These are phyloP conservation scores for Zygaena filipendulae DNA, from an alignment of 2,888 invertebrate genomes.

Conservation along the genomic window DNA sequence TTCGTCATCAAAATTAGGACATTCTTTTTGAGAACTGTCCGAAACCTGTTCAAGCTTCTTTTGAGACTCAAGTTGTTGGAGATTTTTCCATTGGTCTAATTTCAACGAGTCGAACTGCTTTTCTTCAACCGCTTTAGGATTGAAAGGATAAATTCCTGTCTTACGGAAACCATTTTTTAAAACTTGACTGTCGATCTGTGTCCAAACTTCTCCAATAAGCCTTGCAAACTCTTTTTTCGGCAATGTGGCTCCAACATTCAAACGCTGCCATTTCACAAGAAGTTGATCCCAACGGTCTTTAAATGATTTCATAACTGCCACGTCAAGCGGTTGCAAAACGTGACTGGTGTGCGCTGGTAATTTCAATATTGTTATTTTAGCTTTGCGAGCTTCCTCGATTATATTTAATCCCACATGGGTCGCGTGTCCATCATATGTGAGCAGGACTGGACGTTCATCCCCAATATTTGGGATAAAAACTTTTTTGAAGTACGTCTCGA, in stretches of 20 bases:
- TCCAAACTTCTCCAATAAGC: slow-evolving; percentile 19
- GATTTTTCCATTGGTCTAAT: slow-evolving; percentile 11
- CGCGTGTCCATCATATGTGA: slow-evolving; percentile 15
- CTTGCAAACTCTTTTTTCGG: slow-evolving; percentile 19
- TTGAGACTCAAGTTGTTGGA: slow-evolving; percentile 1
- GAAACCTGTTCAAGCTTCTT: slow-evolving; percentile 1
- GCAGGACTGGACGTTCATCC: slow-evolving; percentile 12
- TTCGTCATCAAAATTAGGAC: neutral
- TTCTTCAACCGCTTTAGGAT: slow-evolving; percentile 13
- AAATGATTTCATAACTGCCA: slow-evolving; percentile 19
- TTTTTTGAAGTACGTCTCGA: slow-evolving; percentile 19
- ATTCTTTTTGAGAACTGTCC: neutral
- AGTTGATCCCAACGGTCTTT: slow-evolving; percentile 19
- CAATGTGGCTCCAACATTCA: slow-evolving; percentile 11
- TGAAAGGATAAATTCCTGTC: slow-evolving; percentile 20
- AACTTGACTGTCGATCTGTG: slow-evolving; percentile 14
- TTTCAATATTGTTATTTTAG: slow-evolving; percentile 15
- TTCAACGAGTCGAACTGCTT: slow-evolving; percentile 13
- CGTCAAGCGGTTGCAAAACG: slow-evolving; percentile 18
- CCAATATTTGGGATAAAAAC: slow-evolving; percentile 13
- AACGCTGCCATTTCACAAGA: slow-evolving; percentile 19
- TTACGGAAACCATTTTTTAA: slow-evolving; percentile 20
- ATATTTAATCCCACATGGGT: slow-evolving; percentile 15
- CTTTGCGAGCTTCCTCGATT: slow-evolving; percentile 14
- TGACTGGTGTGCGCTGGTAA: slow-evolving; percentile 19